These are phyloP conservation scores for Epizoanthus rinbou DNA, from an alignment of 92 coral and sea anemone genomes.

Conservation along the genomic window DNA sequence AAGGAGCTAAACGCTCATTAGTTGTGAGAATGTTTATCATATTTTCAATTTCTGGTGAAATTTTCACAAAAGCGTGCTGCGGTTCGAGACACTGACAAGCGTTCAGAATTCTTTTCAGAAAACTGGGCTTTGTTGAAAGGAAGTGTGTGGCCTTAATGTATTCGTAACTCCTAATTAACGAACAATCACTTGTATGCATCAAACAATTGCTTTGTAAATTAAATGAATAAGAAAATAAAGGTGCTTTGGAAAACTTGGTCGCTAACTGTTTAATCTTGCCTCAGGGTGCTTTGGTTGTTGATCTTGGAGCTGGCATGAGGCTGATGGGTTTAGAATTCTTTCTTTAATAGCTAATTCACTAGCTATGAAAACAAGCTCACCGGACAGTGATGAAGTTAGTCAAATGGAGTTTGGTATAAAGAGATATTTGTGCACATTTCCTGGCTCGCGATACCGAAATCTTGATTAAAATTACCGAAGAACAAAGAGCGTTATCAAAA, in stretches of 20 bases:
- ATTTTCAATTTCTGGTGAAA: constrained; percentile 59
- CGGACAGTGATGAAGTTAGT: not conserved
- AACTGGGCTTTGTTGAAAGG: constrained; percentile 49
- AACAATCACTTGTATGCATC: constrained; percentile 81
- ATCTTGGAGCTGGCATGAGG: constrained; percentile 32
- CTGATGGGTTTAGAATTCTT: constrained; percentile 6
- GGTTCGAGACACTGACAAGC: constrained; percentile 40
- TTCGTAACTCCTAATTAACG: constrained; percentile 86
- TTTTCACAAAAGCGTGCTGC: constrained; percentile 56
- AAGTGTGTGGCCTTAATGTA: constrained; percentile 72
- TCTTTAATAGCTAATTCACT: not conserved
- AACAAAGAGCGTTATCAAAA: constrained; percentile 32
- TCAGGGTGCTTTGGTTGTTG: constrained; percentile 65
- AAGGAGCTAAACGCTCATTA: constrained; percentile 47
- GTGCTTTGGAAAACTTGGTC: constrained; percentile 55
- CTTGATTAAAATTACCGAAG: constrained; percentile 19
- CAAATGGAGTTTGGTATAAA: not conserved
- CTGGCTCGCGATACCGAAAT: not conserved
- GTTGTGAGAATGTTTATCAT: constrained; percentile 61
- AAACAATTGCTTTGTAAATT: constrained; percentile 92
- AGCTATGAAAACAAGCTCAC: not conserved
- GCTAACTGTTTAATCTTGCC: constrained; percentile 80
- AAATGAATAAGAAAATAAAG: constrained; percentile 76
- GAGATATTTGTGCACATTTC: not conserved
- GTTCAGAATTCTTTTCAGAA: constrained; percentile 30